Evolutionary conservation across 2,888 invertebrate genomes (phyloP).

Genomic region (Dione vanillae): DNA sequence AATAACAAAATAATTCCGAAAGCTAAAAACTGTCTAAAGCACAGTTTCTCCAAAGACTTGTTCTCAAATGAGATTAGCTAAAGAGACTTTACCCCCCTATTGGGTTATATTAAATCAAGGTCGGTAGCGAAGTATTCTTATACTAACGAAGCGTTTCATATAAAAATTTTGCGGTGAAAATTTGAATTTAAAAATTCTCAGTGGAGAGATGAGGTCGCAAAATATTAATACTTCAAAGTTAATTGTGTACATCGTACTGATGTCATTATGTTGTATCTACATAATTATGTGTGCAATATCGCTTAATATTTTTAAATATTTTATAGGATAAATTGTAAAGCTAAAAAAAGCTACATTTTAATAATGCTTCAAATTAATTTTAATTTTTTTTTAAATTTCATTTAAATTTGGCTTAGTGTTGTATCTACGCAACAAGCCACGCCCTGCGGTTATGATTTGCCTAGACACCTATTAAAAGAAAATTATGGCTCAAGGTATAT

Average conservation of each 20-base stretch:
- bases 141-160: constrained; percentile 58
- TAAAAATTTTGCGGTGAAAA: constrained; percentile 51
- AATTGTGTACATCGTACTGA: background rate
- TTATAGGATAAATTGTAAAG: no score
- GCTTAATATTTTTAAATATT: no score
- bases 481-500: no score
- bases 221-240: constrained; percentile 13
- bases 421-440: no score
- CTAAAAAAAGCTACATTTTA: no score
- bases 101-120: constrained; percentile 67
- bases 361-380: no score
- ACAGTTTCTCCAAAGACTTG: constrained; percentile 38
- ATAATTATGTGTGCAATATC: no score
- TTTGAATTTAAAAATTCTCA: constrained; percentile 35
- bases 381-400: no score
- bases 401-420: no score
- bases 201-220: constrained; percentile 7
- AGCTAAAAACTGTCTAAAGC: background rate
- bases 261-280: background rate
- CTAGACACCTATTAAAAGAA: no score
- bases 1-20: background rate
- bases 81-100: constrained; percentile 36
- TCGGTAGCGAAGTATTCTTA: constrained; percentile 59
- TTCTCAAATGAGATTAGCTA: constrained; percentile 66
- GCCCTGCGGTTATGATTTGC: no score